Base-by-base conservation (phyloP, 2,888 invertebrate species). In the Platypus cylindrus region DNA sequence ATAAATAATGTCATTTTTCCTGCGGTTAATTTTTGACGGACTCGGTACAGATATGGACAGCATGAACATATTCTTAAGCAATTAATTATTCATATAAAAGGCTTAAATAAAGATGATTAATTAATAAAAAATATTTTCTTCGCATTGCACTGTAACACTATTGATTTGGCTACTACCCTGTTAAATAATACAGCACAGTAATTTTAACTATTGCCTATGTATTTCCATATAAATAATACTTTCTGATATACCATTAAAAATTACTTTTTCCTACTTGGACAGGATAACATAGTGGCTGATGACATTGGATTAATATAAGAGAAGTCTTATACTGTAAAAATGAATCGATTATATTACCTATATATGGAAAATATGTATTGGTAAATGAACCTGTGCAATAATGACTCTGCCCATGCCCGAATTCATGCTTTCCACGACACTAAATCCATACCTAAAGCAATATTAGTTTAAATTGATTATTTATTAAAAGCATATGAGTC, bases 371-470 rank as follows among this genome's bases (percentile, higher is more conserved):
- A 22, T 18, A 13, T 18, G 18, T 12, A 22, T 25, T 23, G 5
- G 12, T 11, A 13, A 45, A 45, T 50, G 51, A 49, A 52, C 59
- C 58, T 58, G 55, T 56, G 56, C 52, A 53, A 51, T 51, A 51
- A 52, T 54, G 55, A 51, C 50, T 51, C 55, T 53, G 53, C 54
- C 53, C 49, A 51, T 49, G 52, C 53, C 56, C 55, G 52, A 55
- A 48, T 53, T 56, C 53, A 53, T 53, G 53, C 56, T 55, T 53
- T 51, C 50, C 55, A 54, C n/a, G n/a, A n/a, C n/a, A 55, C 56
- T 55, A 59, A 54, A 53, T 55, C 58, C 59, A 60, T 60, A 62
- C 58, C 59, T 61, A 60, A 59, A 61, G 59, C 52, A 53, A 54
- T 47, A 49, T 56, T 60, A 59, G n/a, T n/a, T 52, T 56, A 60